These are phyloP conservation scores for Sciurus carolinensis DNA, from an alignment of 2,797 vertebrate species.

Conservation along the genomic window DNA sequence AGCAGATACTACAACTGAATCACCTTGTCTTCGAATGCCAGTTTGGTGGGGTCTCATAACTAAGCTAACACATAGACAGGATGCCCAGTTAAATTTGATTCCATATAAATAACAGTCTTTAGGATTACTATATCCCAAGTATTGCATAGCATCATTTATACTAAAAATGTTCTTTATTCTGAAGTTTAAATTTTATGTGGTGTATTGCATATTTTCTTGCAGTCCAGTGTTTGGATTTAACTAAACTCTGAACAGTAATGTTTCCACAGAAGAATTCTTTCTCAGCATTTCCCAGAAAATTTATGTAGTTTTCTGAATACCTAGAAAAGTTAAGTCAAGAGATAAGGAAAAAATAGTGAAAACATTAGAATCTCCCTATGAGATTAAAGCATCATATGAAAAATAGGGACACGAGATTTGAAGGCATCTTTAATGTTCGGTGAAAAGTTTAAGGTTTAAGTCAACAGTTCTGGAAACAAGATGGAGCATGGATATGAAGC, in stretches of 20 bases:
- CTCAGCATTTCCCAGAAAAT: neutral
- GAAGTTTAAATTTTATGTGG: slow-evolving; percentile 9
- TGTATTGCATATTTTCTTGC: neutral
- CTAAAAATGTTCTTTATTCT: neutral
- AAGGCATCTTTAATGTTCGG: neutral
- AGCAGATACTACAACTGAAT: neutral
- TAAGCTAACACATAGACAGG: neutral
- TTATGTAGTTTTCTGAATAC: neutral
- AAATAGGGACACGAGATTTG: neutral
- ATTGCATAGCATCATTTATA: neutral
- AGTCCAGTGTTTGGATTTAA: neutral
- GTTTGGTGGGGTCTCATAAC: neutral
- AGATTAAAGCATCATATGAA: neutral
- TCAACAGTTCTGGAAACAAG: neutral
- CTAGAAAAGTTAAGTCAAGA: neutral
- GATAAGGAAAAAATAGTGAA: neutral
- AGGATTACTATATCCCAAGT: neutral
- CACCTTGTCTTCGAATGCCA: neutral
- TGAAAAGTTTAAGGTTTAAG: neutral
- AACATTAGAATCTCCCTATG: neutral
- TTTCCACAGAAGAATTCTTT: neutral
- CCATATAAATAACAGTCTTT: neutral
- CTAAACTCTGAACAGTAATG: neutral
- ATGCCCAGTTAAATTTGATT: neutral
- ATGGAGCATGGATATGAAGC: neutral